phyloP scores from a whole-genome alignment of 2,888 invertebrate genomes.

The Cheilosia scutellata region DNA sequence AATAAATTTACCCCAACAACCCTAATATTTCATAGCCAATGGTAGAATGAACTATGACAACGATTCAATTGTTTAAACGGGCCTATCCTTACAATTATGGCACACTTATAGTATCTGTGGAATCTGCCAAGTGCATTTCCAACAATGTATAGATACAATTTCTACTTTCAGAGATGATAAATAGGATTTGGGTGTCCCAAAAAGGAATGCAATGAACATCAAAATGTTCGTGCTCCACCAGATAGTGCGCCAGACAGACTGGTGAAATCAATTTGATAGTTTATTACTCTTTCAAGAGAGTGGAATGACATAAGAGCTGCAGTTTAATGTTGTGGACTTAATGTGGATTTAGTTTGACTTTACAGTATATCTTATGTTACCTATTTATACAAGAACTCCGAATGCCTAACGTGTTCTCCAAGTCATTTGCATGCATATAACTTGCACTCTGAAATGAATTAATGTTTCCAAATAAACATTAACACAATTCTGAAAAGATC shows the following conservation, averaged over 20 bases:
- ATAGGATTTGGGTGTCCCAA: constrained; percentile 39
- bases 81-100: too few relatives aligned
- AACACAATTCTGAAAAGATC: background rate
- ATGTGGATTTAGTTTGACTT: constrained; percentile 52
- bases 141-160: constrained; percentile 17
- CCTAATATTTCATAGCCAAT: too few relatives aligned
- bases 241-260: constrained; percentile 53
- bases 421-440: background rate
- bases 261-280: constrained; percentile 41
- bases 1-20: too few relatives aligned
- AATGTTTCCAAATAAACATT: background rate
- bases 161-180: constrained; percentile 55
- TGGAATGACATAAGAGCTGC: background rate
- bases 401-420: background rate
- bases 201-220: constrained; percentile 61
- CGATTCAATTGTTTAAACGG: too few relatives aligned
- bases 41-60: too few relatives aligned
- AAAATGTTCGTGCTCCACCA: constrained; percentile 51
- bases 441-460: background rate
- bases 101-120: background rate
- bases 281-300: constrained; percentile 55
- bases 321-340: constrained; percentile 54
- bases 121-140: constrained; percentile 13
- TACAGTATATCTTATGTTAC: background rate
- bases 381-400: background rate